Base-by-base conservation (phyloP, 2,797 vertebrate genomes). In the Sciurus vulgaris region DNA sequence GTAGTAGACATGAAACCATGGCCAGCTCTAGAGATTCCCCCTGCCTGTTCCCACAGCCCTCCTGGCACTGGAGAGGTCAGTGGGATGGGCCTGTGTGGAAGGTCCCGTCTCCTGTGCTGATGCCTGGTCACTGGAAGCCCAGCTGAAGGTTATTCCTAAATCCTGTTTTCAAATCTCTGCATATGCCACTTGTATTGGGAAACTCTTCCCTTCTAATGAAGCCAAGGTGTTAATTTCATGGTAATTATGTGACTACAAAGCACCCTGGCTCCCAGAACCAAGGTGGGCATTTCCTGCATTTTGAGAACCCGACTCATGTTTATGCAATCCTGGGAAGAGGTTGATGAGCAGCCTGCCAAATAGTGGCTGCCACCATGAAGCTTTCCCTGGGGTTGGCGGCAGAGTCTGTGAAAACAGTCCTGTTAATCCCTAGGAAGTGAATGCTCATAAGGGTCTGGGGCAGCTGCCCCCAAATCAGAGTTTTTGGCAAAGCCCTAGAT, bases 381-480 rank as follows among this genome's bases (percentile, higher is more conserved):
- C n/a, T 1, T 38, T 81, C 67, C 65, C 44, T 49, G 83, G 86
- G 24, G 26, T 49, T 86, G 74, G 20, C 14, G n/a, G 88, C 3
- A 4, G 49, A 59, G 61, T 78, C 84, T 22, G 28, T 86, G 56
- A 54, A 70, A 70, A 28, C 41, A 22, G 63, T 33, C 61, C 90
- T 70, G 28, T 78, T 13, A 30, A 20, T 73, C 63, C 74, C 56
- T 59, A 49, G 86, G 51, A 95, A 67, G 69, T 7, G 10, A 35
- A 17, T 0, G 14, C 67, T 59, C 1, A 0, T 2, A 28, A 20
- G 15, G 35, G 3, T 18, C 76, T 44, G 51, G 24, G 41, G 41
- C 38, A 72, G 67, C 59, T 41, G 10, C 35, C 74, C 47, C 28
- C 26, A 54, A 70, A 49, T 24, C 7, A 0, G 28, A 9, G 28